Evolutionary conservation across 2,888 invertebrate species (phyloP), one percentile per base, ranked within the genome.

Genomic region (Drosophila nigricruria): DNA sequence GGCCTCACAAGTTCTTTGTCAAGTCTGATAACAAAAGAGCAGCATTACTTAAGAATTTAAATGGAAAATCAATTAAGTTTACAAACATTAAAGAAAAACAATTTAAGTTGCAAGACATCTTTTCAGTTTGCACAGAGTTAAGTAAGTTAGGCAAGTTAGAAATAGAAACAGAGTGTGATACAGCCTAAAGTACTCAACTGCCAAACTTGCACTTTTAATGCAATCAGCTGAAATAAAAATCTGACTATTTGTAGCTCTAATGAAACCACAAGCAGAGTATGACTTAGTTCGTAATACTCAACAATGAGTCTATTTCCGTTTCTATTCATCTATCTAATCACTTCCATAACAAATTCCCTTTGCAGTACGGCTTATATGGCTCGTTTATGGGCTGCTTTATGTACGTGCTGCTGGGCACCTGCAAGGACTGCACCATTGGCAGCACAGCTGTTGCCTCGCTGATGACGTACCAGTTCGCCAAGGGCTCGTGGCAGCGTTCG

Each of bases 381-480:
- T 96, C 98, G 6, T 98, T 98, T 93, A 93, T 98, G 91, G 97
- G 98, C 40, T 96, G 97, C 92, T 96, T 98, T 92, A 94, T 98
- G 76, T 98, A 98, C 94, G 96, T 97, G 80, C 92, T 98, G 75
- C 94, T 98, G 81, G 98, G 98, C 47, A 97, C 97, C 66, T 97
- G 97, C 91, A 97, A 97, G 92, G 98, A 98, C 91, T 96, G 97
- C 79, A 98, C 98, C 3, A 95, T 98, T 87, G 98, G 98, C 16
- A 98, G 98, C 34, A 98, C 98, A 1, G 98, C 98, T 72, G 97
- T 98, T 79, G 96, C 97, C 77, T 97, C 98, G 2, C 94, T 98
- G 63, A 94, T 98, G 90, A 97, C 97, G 2, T 96, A 94, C 91
- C 96, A 97, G 93, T 95, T 96, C 40, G 95, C 96, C 0, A 94